Evolutionary conservation across 2,888 invertebrate species (phyloP).

Genomic region (Tiliacea citrago): DNA sequence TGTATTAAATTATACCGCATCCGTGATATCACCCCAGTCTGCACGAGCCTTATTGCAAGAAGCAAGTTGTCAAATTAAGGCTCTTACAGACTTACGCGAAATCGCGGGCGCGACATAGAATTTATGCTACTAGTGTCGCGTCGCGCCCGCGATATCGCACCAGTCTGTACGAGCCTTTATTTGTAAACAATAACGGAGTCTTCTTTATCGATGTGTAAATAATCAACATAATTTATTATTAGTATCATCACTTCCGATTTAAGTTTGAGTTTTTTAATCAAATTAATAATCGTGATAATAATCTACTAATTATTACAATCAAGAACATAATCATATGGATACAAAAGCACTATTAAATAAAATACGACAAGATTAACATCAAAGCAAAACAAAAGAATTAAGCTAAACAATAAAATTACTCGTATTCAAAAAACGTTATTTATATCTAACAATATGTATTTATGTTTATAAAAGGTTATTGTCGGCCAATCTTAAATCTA

Average conservation of each 20-base stretch:
- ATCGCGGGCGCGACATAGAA: too few relatives aligned
- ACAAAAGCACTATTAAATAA: conserved; percentile 12
- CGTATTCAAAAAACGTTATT: conserved; percentile 8
- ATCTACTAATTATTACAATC: background rate
- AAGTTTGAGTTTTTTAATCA: background rate
- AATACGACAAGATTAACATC: conserved; percentile 33
- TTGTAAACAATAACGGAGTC: too few relatives aligned
- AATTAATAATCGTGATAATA: background rate
- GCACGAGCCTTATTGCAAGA: too few relatives aligned
- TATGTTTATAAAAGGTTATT: conserved; percentile 21
- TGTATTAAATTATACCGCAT: too few relatives aligned
- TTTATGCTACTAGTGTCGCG: too few relatives aligned
- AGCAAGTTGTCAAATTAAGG: too few relatives aligned
- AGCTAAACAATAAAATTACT: conserved; percentile 30
- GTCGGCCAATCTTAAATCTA: conserved; percentile 1
- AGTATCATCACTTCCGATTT: background rate
- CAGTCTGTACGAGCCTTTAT: too few relatives aligned
- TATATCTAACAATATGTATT: conserved; percentile 33
- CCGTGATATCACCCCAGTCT: too few relatives aligned
- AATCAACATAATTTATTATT: too few relatives aligned
- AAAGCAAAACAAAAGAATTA: conserved; percentile 42
- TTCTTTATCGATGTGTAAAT: too few relatives aligned
- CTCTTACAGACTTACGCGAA: too few relatives aligned
- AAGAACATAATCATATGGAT: background rate
- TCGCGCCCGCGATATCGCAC: too few relatives aligned